Evolutionary conservation across 92 coral and sea anemone species (phyloP), one percentile per base, ranked within the genome.

Genomic region (Diadumene lineata): DNA sequence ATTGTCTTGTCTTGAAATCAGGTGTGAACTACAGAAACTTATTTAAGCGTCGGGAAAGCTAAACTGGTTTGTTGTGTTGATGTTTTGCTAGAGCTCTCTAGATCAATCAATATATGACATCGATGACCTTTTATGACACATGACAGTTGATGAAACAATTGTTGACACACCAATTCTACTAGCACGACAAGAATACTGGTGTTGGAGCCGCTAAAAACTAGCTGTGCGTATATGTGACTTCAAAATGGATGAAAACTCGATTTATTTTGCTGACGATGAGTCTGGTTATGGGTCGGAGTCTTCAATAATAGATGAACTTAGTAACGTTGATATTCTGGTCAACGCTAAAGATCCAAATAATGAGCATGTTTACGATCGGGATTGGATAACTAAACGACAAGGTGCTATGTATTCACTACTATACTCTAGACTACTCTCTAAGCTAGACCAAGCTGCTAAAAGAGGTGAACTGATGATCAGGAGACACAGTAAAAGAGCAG

Each of bases 191-290:
- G n/a, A 21, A 9, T 53, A 16, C 19, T 38, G 13, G 48, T 4
- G 48, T 38, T 6, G 13, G 13, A 6, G 48, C 48, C 6, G 13
- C 7, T 6, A 13, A 6, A 4, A 38, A 38, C 13, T 4, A 38
- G 13, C 7, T 13, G 48, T 4, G 48, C 48, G 2, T 24, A 31
- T 26, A 58, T 58, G 64, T 22, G 9, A 13, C 21, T 43, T 48
- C 7, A n/a, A n/a, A 62, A 86, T 86, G 91, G 84, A 82, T 29
- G 76, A 60, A 22, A 78, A 68, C 75, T 80, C 79, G 56, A 81
- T 55, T 28, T 82, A 85, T 55, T 87, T 87, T 62, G 88, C 92
- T 17, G 92, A 87, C 60, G 92, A 87, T 27, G 88, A 87, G 60
- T 86, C 91, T 11, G 74, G 73, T 13, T 58, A 50, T 33, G 57